A percentile compares a stretch with the other conserved stretches of the same genome.
These are phyloP conservation scores for Lerista edwardsae DNA, from an alignment of 2,797 vertebrate genomes.

Conservation along the genomic window DNA sequence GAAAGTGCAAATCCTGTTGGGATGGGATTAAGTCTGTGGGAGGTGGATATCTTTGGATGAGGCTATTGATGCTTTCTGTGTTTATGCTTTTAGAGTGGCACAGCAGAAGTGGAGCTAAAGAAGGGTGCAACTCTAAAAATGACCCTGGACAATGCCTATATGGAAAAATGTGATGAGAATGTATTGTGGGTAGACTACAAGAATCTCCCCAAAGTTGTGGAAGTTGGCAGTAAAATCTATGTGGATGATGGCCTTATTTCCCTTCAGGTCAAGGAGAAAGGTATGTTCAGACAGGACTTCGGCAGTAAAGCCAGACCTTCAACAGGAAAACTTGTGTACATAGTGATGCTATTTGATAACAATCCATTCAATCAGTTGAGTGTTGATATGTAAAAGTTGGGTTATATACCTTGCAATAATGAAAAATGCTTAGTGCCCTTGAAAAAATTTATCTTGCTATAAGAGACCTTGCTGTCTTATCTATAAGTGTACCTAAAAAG, in stretches of 20 bases:
- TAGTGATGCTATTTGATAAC: background rate
- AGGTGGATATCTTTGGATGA: background rate
- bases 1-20: background rate
- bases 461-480: background rate
- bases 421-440: background rate
- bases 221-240: slow-evolving; percentile 91
- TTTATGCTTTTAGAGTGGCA: slow-evolving; percentile 83
- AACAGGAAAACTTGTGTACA: background rate
- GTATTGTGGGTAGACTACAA: slow-evolving; percentile 96
- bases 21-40: background rate
- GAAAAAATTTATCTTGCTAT: too few relatives aligned
- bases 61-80: background rate
- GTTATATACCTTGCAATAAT: rapidly evolving
- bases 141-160: slow-evolving; percentile 88
- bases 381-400: background rate
- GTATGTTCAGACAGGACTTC: slow-evolving; percentile 68
- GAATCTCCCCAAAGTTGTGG: slow-evolving; percentile 92
- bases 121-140: slow-evolving; percentile 89
- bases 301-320: background rate
- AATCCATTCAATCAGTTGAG: background rate
- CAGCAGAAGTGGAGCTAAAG: slow-evolving; percentile 93
- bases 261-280: slow-evolving; percentile 89
- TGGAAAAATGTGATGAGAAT: slow-evolving; percentile 89
- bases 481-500: too few relatives aligned
- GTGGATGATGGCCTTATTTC: slow-evolving; percentile 98